A percentile compares a stretch with the other conserved stretches of the same genome.
Evolutionary conservation across 2,113 vertebrate genomes (phyloP).

Genomic region (Anguilla rostrata): DNA sequence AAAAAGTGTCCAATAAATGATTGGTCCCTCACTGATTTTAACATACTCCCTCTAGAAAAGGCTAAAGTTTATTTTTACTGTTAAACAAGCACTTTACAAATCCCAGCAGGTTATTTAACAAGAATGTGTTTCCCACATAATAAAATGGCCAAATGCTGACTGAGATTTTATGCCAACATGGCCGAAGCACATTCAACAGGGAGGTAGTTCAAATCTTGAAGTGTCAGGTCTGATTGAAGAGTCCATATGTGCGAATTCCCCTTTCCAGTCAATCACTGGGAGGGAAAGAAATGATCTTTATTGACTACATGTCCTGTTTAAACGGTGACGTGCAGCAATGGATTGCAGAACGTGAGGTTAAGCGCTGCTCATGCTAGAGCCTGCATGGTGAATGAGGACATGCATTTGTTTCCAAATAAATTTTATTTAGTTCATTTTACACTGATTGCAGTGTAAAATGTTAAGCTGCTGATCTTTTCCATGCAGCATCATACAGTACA

Average conservation of each 20-base stretch:
- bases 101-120: conserved; percentile 39
- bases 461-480: conserved; percentile 26
- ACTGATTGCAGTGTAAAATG: conserved; percentile 51
- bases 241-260: neutral
- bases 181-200: neutral
- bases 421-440: conserved; percentile 40
- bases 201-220: neutral
- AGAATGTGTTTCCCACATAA: conserved; percentile 44
- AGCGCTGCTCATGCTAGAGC: neutral
- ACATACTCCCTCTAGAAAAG: conserved; percentile 44
- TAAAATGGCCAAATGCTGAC: conserved; percentile 35
- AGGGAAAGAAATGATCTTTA: conserved; percentile 25
- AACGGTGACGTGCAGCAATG: conserved; percentile 27
- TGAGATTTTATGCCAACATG: conserved; percentile 23
- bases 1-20: neutral
- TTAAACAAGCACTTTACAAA: conserved; percentile 36
- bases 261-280: neutral
- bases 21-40: conserved; percentile 36
- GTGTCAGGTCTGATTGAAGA: neutral
- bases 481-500: conserved; percentile 51
- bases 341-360: neutral
- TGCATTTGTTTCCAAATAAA: conserved; percentile 40
- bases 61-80: conserved; percentile 10
- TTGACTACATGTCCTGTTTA: conserved; percentile 49
- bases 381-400: conserved; percentile 48